phyloP scores from a whole-genome alignment of 2,797 vertebrate species.

The Xenopus petersii region DNA sequence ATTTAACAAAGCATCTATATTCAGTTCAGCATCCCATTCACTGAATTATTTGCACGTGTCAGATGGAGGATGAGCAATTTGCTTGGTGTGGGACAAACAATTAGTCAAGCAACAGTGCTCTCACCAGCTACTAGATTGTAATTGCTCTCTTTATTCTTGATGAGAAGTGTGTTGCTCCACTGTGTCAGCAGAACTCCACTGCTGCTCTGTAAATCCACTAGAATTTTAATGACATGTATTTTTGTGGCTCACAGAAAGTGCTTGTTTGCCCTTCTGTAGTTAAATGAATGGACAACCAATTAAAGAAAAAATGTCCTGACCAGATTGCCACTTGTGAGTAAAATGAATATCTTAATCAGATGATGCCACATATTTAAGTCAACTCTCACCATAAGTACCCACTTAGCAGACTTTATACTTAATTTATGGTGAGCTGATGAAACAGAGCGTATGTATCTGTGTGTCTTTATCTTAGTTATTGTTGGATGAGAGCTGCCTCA shows the following conservation, averaged over 20 bases:
- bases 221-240: slow-evolving; percentile 25
- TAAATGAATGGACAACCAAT: background rate
- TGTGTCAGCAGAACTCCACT: slow-evolving; percentile 27
- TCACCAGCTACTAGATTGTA: slow-evolving; percentile 38
- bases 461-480: no score
- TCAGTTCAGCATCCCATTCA: slow-evolving; percentile 26
- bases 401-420: no score
- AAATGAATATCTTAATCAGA: no score
- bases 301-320: background rate
- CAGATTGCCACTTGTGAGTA: no score
- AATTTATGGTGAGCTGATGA: no score
- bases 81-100: slow-evolving; percentile 41
- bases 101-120: slow-evolving; percentile 40
- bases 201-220: background rate
- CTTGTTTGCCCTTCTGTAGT: background rate
- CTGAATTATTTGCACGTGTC: slow-evolving; percentile 35
- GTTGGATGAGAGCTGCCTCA: no score
- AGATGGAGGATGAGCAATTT: slow-evolving; percentile 41
- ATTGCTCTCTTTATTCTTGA: slow-evolving; percentile 42
- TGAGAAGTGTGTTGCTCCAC: slow-evolving; percentile 28
- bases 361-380: no score
- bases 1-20: slow-evolving; percentile 11
- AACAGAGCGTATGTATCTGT: no score
- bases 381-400: no score
- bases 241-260: background rate